phyloP scores from a whole-genome alignment of 35 echinoderm and acorn worm species.

The Apostichopus parvimensis region DNA sequence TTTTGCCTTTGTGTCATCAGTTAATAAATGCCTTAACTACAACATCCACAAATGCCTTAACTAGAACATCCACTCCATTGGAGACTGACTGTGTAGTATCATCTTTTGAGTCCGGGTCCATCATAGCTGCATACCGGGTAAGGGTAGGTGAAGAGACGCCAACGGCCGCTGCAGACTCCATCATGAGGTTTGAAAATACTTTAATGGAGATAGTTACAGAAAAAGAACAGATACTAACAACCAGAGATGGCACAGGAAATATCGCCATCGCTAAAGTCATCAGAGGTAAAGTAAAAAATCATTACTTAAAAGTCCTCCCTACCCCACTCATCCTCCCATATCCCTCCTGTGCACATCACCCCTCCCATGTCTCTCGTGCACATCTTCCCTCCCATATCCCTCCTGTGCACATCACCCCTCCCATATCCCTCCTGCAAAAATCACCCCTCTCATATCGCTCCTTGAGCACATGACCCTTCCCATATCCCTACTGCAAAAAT shows the following conservation, averaged over 20 bases:
- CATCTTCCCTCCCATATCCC: too few species aligned
- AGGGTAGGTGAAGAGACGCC: conserved; percentile 6
- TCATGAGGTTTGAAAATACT: not conserved
- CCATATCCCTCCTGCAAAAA: too few species aligned
- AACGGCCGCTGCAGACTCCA: not conserved
- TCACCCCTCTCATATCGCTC: too few species aligned
- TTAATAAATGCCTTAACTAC: too few species aligned
- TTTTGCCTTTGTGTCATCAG: too few species aligned
- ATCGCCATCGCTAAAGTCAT: conserved; percentile 32
- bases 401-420: too few species aligned
- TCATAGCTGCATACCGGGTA: conserved; percentile 15
- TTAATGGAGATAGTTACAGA: conserved; percentile 34
- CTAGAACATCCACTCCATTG: not conserved
- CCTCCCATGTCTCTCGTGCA: too few species aligned
- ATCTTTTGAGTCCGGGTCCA: not conserved
- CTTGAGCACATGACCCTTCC: too few species aligned
- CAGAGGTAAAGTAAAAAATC: conserved; percentile 18
- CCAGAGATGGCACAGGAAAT: not conserved
- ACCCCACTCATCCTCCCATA: not conserved
- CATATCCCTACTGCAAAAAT: too few species aligned
- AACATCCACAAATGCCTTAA: not conserved
- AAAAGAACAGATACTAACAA: not conserved
- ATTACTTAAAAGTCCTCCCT: not conserved
- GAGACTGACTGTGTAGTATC: conserved; percentile 4
- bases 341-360: too few species aligned